These are phyloP conservation scores for Agrilus mali DNA, from an alignment of 2,888 invertebrate genomes.

Conservation along the genomic window DNA sequence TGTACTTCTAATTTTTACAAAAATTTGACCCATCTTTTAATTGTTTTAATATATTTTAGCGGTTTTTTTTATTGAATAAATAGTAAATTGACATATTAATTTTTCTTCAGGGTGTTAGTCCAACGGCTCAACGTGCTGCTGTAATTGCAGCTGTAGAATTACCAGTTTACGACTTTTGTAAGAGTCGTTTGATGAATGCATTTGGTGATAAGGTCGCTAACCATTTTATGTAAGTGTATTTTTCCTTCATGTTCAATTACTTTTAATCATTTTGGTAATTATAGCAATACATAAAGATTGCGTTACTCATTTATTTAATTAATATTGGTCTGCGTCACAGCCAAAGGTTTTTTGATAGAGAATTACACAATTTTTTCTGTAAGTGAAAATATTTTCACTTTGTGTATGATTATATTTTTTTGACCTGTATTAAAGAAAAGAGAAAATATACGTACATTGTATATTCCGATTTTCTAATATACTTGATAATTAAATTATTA, in stretches of 20 bases:
- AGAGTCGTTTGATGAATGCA: constrained; percentile 53
- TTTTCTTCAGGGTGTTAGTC: constrained; percentile 65
- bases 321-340: no score
- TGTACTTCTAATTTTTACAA: background rate
- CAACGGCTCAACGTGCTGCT: constrained; percentile 87
- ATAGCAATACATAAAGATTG: background rate
- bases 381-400: no score
- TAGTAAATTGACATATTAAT: background rate
- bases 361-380: no score
- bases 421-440: no score
- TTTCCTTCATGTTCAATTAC: constrained; percentile 1
- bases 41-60: background rate
- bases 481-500: no score
- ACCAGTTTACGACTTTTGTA: constrained; percentile 85
- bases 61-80: background rate
- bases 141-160: constrained; percentile 89
- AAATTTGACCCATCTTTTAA: no score
- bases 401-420: no score
- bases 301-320: no score
- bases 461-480: no score
- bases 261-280: constrained; percentile 1
- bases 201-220: constrained; percentile 72
- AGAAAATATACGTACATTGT: no score
- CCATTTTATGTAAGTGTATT: constrained; percentile 65
- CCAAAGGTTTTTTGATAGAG: no score